Evolutionary conservation across 2,797 vertebrate genomes (phyloP), one percentile per base, ranked within the genome.

Genomic region (Sebastes jordani): DNA sequence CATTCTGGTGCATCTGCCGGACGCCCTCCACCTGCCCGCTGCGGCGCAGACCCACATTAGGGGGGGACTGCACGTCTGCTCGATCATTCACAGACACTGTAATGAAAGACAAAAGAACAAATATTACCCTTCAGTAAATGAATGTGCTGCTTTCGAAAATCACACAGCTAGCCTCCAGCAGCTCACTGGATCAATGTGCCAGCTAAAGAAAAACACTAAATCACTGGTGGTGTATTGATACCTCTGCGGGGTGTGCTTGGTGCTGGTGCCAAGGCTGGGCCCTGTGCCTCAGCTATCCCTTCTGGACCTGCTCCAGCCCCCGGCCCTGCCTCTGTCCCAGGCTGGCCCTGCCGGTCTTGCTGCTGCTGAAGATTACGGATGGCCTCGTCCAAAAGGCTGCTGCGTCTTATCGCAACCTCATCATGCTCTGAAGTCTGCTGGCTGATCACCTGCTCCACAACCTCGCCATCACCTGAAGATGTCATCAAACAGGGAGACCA

Each of bases 371-470:
- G 92, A 42, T 97, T 95, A 27, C 97, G 93, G 82, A 99, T 99
- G 82, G 97, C 97, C 18, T 97, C 95, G 52, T 99, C 98, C 76
- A 99, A 95, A 78, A 97, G 90, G 71, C 92, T 98, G 84, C 92
- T 91, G 11, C 97, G 97, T 29, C 94, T 78, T 3, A 92, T 18
- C 5, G 94, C 89, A 14, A 91, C 92, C 16, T 97, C 97, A 75
- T 97, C 97, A 1, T 94, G 96, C 36, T 99, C 97, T 55, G 95
- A 88, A 0, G 96, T 97, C 86, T 98, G 98, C 71, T 99, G 97
- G 82, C 98, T 98, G 91, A 99, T 99, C 81, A 99, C 97, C 93
- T 99, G 99, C 88, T 99, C 99, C 61, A 99, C 97, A 61, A 99
- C 97, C 86, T 99, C 98, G 4, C 99, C 99, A 25, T 99, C 98